These are phyloP conservation scores for Trissolcus japonicus DNA, from an alignment of 2,888 invertebrate species.

Conservation along the genomic window DNA sequence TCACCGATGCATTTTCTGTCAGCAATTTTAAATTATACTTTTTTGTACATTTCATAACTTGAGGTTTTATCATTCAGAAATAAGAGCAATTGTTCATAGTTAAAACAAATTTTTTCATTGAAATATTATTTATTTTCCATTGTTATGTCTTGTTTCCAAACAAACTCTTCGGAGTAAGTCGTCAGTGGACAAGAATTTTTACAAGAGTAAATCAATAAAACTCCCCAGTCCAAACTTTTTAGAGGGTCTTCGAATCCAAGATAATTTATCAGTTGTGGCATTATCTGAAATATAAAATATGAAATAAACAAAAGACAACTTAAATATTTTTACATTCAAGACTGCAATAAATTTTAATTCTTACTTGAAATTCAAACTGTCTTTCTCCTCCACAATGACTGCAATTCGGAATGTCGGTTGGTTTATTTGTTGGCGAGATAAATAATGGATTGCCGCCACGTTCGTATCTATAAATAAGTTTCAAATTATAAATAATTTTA, in stretches of 20 bases:
- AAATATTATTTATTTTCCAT: too few relatives aligned
- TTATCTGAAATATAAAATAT: slow-evolving; percentile 80
- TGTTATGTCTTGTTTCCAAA: slow-evolving; percentile 89
- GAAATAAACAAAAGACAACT: neutral
- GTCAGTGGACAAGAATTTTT: slow-evolving; percentile 83
- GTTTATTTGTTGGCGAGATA: slow-evolving; percentile 81
- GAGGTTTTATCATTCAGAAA: too few relatives aligned
- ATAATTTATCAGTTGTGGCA: slow-evolving; percentile 87
- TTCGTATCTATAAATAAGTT: slow-evolving; percentile 80
- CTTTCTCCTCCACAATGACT: slow-evolving; percentile 85
- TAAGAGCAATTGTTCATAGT: too few relatives aligned
- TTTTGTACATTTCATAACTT: too few relatives aligned
- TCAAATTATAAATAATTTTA: neutral
- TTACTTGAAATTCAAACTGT: slow-evolving; percentile 93
- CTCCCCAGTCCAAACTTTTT: slow-evolving; percentile 91
- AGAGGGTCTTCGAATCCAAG: slow-evolving; percentile 81
- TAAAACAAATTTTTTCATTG: too few relatives aligned
- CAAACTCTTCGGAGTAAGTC: slow-evolving; percentile 85
- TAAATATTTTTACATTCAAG: neutral
- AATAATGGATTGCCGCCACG: slow-evolving; percentile 88
- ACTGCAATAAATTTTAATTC: neutral
- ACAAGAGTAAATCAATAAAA: slow-evolving; percentile 91
- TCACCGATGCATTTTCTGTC: too few relatives aligned
- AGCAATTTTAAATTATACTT: too few relatives aligned
- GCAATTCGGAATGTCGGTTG: slow-evolving; percentile 83